Base-by-base conservation (phyloP, 2,888 invertebrate species). In the Metacarcinus magister region DNA sequence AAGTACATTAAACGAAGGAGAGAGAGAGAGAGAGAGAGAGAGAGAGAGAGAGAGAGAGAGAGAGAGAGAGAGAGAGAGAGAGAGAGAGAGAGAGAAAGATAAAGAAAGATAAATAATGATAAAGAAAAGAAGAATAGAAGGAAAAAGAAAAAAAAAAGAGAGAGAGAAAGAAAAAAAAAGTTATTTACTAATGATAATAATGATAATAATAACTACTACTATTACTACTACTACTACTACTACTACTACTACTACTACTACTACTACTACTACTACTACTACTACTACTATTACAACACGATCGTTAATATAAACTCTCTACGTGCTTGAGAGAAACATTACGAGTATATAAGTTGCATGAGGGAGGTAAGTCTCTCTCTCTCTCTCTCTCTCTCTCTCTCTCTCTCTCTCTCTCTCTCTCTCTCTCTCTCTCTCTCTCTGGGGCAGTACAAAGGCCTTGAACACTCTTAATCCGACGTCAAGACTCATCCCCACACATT, bases 241-340 rank as follows among this genome's bases (percentile, higher is more conserved):
- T 67, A 67, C 67, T 67, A 48, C 89, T 32, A 89, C 89, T 89
- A 32, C 43, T 32, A 32, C 89, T 89, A 32, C 89, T 43, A 32
- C 89, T 89, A 89, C 89, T 89, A 89, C 89, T 89, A 89, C 32
- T 89, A 89, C 89, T 32, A 89, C 89, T 19, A 89, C 89, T 89
- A 89, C 23, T 23, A 82, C 82, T 82, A 82, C 10, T 82, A 82
- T 0, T 82, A 82, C 48, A 48, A 13, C 2, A 16, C 54, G 13
- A 54, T 19, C 19, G 19, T 2, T 3, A 54, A 54, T 16, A 54
- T 13, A 54, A 2, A 2, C 54, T 54, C 4, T 19, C 54, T 54
- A 54, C 54, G 54, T 54, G 54, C 54, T 19, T 54, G 54, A 2
- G 54, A 13, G 54, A 54, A 13, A 54, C 13, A 54, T 54, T 19